Percentiles rank a stretch among this genome's conserved stretches.
These are phyloP conservation scores for Neosilurus hyrtlii DNA, from an alignment of 2,797 vertebrate species.

Conservation along the genomic window DNA sequence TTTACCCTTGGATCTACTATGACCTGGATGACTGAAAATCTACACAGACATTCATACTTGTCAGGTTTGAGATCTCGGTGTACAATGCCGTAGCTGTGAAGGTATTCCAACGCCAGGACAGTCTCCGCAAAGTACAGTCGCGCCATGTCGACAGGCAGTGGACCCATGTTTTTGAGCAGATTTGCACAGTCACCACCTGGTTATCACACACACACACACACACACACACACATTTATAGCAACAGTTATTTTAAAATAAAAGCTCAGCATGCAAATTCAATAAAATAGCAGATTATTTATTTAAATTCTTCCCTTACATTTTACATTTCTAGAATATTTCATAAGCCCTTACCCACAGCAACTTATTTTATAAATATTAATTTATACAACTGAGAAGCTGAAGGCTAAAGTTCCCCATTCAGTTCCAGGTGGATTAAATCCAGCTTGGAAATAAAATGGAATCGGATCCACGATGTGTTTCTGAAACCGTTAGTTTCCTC, in stretches of 20 bases:
- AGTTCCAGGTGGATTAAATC: no score
- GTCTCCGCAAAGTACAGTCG: slow-evolving; percentile 97
- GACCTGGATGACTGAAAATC: no score
- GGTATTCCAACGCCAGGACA: slow-evolving; percentile 90
- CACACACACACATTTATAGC: no score
- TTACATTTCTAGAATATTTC: not conserved
- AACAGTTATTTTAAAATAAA: not conserved
- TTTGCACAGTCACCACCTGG: slow-evolving; percentile 94
- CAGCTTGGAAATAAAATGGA: no score
- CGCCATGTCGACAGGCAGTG: slow-evolving; percentile 92
- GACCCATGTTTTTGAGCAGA: slow-evolving; percentile 95
- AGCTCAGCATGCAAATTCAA: not conserved
- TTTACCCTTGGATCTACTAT: no score
- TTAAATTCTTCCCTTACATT: no score
- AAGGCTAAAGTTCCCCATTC: no score
- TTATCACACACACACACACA: not conserved
- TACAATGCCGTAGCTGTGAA: slow-evolving; percentile 97
- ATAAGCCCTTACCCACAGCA: no score
- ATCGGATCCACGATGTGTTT: no score
- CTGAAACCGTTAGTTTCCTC: no score
- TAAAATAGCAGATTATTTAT: not conserved
- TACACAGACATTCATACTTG: slow-evolving; percentile 78
- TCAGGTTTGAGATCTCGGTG: slow-evolving; percentile 97
- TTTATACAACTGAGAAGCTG: no score
- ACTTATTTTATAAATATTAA: no score